Evolutionary conservation across 1,140 invertebrate genomes (phyloP).

Genomic region (Ruditapes philippinarum): DNA sequence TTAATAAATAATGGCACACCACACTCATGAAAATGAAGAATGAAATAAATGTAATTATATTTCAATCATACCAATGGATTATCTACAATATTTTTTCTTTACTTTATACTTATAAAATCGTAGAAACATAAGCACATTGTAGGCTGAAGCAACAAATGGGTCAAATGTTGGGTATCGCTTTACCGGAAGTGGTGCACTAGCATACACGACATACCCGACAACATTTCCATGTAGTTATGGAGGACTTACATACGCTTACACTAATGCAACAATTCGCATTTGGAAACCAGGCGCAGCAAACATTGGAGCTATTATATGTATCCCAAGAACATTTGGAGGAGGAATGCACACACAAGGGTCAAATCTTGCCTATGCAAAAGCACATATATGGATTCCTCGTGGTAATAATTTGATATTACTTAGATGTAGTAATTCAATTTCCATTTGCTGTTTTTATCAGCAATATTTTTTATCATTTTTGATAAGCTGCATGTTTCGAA

Average conservation of each 20-base stretch:
- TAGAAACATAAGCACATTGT: too few relatives aligned
- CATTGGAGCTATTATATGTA: neutral
- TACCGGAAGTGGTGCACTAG: neutral
- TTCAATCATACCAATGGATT: too few relatives aligned
- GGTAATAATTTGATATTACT: neutral
- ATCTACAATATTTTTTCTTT: too few relatives aligned
- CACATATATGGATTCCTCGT: neutral
- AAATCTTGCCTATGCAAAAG: neutral
- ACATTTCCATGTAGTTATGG: neutral
- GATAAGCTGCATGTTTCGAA: too few relatives aligned
- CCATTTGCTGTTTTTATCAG: too few relatives aligned
- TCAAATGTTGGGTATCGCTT: neutral
- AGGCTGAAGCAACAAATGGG: neutral
- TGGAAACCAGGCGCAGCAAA: neutral
- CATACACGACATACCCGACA: neutral
- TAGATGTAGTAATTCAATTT: too few relatives aligned
- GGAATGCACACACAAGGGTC: neutral
- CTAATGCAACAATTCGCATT: neutral
- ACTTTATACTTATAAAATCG: too few relatives aligned
- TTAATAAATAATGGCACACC: too few relatives aligned
- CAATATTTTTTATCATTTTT: too few relatives aligned
- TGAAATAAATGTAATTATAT: too few relatives aligned
- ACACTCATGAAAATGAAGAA: too few relatives aligned
- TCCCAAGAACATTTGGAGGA: neutral
- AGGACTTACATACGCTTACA: neutral